Percentiles rank a stretch among this genome's conserved stretches.
These are phyloP conservation scores for Junonia oenone DNA, from an alignment of 2,888 invertebrate species.

Conservation along the genomic window DNA sequence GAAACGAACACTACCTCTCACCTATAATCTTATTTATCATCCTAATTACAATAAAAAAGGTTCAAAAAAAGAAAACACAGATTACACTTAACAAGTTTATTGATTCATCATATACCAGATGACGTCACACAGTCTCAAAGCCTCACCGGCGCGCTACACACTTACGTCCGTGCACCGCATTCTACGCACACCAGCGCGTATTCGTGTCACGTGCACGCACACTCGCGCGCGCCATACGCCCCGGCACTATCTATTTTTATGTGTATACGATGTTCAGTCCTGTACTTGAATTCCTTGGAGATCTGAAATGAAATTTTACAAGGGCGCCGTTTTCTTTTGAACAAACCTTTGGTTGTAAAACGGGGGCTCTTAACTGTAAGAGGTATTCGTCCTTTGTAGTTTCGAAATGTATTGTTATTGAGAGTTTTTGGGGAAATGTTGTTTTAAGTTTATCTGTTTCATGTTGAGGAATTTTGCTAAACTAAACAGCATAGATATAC, in stretches of 20 bases:
- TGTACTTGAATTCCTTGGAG: slow-evolving; percentile 62
- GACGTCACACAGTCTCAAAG: slow-evolving; percentile 38
- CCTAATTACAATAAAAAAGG: too few relatives aligned
- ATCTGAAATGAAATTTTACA: slow-evolving; percentile 71
- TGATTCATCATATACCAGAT: slow-evolving; percentile 10
- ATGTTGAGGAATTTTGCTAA: too few relatives aligned
- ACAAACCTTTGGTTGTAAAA: slow-evolving; percentile 62
- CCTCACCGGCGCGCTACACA: slow-evolving; percentile 24
- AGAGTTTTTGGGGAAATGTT: not conserved
- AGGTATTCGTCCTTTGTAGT: slow-evolving; percentile 32
- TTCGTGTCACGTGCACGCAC: slow-evolving; percentile 52
- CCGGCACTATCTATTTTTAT: slow-evolving; percentile 45
- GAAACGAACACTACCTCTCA: too few relatives aligned
- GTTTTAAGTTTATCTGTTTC: not conserved
- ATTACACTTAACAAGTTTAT: not conserved
- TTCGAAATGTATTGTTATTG: slow-evolving; percentile 3
- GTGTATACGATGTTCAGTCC: slow-evolving; percentile 39
- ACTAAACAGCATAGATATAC: too few relatives aligned
- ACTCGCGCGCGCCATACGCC: slow-evolving; percentile 43
- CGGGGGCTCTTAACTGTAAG: slow-evolving; percentile 51
- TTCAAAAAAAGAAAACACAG: not conserved
- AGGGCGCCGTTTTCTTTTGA: slow-evolving; percentile 68
- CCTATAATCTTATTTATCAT: too few relatives aligned
- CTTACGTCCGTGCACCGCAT: slow-evolving; percentile 39
- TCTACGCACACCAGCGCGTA: slow-evolving; percentile 45